Evolutionary conservation across 2,797 vertebrate species (phyloP).

Genomic region (Cephalopachus bancanus): DNA sequence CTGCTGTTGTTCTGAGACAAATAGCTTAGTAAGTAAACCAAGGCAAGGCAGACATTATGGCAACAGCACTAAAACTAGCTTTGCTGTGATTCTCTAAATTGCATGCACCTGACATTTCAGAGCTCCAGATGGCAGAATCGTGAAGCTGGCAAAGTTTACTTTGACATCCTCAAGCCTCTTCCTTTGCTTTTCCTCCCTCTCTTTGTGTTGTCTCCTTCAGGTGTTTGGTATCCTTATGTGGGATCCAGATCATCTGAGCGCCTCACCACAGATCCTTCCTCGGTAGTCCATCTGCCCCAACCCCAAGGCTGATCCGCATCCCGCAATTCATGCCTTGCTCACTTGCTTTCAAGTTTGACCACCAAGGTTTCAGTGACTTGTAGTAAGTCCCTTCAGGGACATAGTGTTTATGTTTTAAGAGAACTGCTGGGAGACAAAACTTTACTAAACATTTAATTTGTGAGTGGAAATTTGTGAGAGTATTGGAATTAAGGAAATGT

Average conservation of each 20-base stretch:
- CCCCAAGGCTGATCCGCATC: fast-evolving
- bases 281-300: not conserved
- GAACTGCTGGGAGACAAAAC: not conserved
- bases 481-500: not conserved
- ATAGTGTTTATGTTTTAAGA: not conserved
- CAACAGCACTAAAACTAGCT: not conserved
- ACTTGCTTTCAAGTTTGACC: not conserved
- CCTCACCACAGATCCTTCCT: not conserved
- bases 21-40: conserved; percentile 45
- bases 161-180: not conserved
- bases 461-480: not conserved
- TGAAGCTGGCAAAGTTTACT: not conserved
- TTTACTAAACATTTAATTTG: not conserved
- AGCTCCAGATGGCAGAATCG: not conserved
- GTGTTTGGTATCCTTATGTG: not conserved
- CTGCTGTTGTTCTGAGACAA: conserved; percentile 55
- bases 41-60: conserved; percentile 20
- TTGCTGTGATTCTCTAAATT: not conserved
- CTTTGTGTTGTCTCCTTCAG: not conserved
- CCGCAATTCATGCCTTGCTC: not conserved
- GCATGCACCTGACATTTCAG: not conserved
- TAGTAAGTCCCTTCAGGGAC: not conserved
- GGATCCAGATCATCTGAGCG: not conserved
- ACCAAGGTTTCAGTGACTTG: not conserved
- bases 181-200: not conserved